These are phyloP conservation scores for Brenthis daphne DNA, from an alignment of 2,888 invertebrate genomes.

Conservation along the genomic window DNA sequence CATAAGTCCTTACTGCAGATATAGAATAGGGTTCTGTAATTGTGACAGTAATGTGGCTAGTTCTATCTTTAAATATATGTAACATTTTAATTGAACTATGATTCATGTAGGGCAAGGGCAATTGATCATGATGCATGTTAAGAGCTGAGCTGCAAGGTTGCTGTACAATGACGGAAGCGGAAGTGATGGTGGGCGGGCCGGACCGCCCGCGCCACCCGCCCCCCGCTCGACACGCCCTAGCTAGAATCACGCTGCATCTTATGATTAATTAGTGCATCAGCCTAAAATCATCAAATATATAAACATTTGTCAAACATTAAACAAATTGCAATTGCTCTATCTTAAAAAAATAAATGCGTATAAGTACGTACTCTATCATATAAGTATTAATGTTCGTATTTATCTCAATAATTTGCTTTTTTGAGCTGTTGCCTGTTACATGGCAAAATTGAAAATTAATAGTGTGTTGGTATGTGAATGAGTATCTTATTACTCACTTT, in stretches of 20 bases:
- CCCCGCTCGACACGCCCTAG: constrained; percentile 77
- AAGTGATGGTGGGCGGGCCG: constrained; percentile 78
- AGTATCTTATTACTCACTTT: too few species aligned
- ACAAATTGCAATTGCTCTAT: neutral
- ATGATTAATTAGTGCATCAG: constrained; percentile 62
- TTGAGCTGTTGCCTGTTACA: too few species aligned
- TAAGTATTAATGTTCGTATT: too few species aligned
- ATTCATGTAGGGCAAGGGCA: constrained; percentile 20
- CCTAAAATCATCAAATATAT: constrained; percentile 31
- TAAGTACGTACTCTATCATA: too few species aligned
- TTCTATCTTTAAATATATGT: neutral
- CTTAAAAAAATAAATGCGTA: constrained; percentile 3
- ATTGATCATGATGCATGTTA: constrained; percentile 24
- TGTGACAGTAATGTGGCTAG: neutral
- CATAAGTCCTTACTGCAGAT: neutral
- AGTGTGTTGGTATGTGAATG: too few species aligned
- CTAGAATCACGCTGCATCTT: constrained; percentile 62
- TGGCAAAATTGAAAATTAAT: too few species aligned
- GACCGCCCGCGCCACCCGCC: constrained; percentile 74
- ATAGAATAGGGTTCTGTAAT: too few species aligned
- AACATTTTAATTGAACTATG: constrained; percentile 5
- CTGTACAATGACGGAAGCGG: constrained; percentile 68
- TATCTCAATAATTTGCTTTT: too few species aligned
- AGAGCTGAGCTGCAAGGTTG: constrained; percentile 35
- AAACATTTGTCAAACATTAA: constrained; percentile 4